Conservation (phyloP, 1,140 invertebrate genomes). For the Danaus plexippus region DNA sequence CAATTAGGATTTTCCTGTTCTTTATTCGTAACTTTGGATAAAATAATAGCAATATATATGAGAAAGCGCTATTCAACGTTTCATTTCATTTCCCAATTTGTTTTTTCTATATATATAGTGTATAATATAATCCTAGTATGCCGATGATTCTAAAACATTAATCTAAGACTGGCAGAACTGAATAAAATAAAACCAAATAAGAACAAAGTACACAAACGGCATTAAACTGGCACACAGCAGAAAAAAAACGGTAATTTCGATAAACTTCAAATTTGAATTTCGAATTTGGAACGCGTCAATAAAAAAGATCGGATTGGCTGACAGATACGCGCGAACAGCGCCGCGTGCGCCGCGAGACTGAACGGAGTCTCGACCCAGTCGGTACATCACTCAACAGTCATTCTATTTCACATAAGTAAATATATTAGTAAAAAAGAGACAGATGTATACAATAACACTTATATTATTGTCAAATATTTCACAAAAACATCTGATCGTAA, state of each 20-base stretch:
- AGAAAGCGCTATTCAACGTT: too few relatives aligned
- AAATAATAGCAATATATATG: too few relatives aligned
- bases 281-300: slow-evolving; percentile 33
- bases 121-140: background rate
- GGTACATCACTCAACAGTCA: slow-evolving; percentile 38
- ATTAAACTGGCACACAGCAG: slow-evolving; percentile 21
- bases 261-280: slow-evolving; percentile 54
- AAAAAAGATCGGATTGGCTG: slow-evolving; percentile 31
- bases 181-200: slow-evolving; percentile 12
- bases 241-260: slow-evolving; percentile 30
- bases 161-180: slow-evolving; percentile 1
- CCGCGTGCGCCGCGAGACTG: slow-evolving; percentile 64
- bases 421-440: slow-evolving; percentile 32
- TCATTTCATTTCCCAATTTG: too few relatives aligned
- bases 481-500: slow-evolving; percentile 29
- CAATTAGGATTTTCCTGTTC: too few relatives aligned
- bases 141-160: background rate
- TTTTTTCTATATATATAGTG: background rate
- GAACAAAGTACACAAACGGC: slow-evolving; percentile 20
- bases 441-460: slow-evolving; percentile 2
- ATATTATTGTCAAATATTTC: slow-evolving; percentile 34
- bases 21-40: too few relatives aligned
- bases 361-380: slow-evolving; percentile 43
- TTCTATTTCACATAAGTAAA: slow-evolving; percentile 31
- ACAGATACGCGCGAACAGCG: slow-evolving; percentile 44